Evolutionary conservation across 2,888 invertebrate genomes (phyloP).

Genomic region (Apeira syringaria): DNA sequence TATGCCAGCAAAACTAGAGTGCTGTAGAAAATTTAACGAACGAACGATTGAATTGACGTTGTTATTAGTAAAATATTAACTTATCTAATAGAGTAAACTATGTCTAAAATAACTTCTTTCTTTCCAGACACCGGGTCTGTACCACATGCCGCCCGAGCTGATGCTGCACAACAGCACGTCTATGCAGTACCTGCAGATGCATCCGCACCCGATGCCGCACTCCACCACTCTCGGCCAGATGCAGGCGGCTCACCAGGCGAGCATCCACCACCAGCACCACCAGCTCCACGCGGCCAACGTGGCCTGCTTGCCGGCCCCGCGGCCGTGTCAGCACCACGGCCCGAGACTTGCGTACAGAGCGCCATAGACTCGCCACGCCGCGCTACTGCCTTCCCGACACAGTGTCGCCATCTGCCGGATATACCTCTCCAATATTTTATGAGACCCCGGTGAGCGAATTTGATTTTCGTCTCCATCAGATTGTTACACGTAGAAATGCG

Average conservation of each 20-base stretch:
- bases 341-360: conserved; percentile 45
- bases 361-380: conserved; percentile 45
- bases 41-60: too few species aligned
- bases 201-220: conserved; percentile 56
- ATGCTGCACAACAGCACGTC: conserved; percentile 71
- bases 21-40: too few species aligned
- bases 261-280: conserved; percentile 25
- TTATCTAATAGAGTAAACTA: too few species aligned
- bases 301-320: conserved; percentile 22
- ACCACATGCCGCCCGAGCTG: conserved; percentile 79
- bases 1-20: too few species aligned
- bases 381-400: conserved; percentile 7
- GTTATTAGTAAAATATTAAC: too few species aligned
- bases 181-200: conserved; percentile 71
- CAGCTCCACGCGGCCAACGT: conserved; percentile 15
- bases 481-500: too few species aligned
- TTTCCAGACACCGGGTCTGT: conserved; percentile 69
- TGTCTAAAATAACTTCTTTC: too few species aligned
- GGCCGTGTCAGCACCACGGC: conserved; percentile 58
- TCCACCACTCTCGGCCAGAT: conserved; percentile 34
- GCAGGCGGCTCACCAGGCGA: conserved; percentile 44
- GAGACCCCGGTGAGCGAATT: too few species aligned
- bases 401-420: neutral
- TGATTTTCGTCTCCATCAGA: too few species aligned
- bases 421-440: too few species aligned